Conservation (phyloP, 2,888 invertebrate genomes). For the Andrena bicolor region DNA sequence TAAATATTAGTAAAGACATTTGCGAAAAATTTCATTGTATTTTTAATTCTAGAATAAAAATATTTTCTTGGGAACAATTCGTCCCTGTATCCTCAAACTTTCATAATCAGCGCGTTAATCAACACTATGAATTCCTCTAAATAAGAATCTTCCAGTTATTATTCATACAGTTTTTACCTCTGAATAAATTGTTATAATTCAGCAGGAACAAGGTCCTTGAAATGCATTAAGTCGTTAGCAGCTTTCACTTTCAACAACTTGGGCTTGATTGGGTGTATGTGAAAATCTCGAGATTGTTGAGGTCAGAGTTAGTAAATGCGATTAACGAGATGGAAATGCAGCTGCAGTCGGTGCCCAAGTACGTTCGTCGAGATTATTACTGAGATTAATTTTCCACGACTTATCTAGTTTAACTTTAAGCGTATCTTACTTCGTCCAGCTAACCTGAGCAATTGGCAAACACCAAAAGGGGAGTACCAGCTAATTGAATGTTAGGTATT, state of each 20-base stretch:
- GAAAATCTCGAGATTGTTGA: slow-evolving; percentile 60
- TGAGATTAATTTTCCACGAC: slow-evolving; percentile 64
- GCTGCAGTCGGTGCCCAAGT: slow-evolving; percentile 36
- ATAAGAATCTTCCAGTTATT: too few species aligned
- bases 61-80: too few species aligned
- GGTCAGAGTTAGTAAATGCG: slow-evolving; percentile 62
- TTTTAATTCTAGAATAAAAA: too few species aligned
- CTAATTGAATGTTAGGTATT: slow-evolving; percentile 21
- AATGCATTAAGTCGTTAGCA: too few species aligned
- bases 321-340: slow-evolving; percentile 65
- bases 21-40: too few species aligned
- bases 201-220: too few species aligned
- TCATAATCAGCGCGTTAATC: too few species aligned
- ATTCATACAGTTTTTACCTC: too few species aligned
- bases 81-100: too few species aligned
- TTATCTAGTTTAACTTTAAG: slow-evolving; percentile 62
- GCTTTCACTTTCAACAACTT: slow-evolving; percentile 30
- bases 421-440: slow-evolving; percentile 41
- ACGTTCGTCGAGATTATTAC: slow-evolving; percentile 60
- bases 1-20: too few species aligned
- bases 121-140: too few species aligned
- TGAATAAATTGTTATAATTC: too few species aligned
- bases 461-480: not conserved
- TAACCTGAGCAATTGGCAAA: slow-evolving; percentile 20
- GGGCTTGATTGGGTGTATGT: slow-evolving; percentile 55